Conservation (phyloP, 2,888 invertebrate genomes). For the Sepiola atlantica region DNA sequence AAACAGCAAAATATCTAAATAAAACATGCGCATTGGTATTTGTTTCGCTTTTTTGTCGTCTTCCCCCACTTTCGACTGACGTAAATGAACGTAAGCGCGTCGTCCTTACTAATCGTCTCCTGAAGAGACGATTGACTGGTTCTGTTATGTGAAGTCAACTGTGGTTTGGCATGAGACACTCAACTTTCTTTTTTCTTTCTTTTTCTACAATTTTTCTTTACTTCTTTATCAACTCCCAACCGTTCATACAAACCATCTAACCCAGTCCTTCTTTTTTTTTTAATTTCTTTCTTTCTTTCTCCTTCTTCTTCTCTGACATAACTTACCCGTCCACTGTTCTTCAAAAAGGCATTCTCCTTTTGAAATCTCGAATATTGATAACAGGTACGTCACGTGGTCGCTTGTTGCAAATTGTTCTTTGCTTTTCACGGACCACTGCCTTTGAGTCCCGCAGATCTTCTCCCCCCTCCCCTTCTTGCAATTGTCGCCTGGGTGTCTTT, state of each 20-base stretch:
- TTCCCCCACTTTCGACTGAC: not conserved
- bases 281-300: not conserved
- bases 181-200: not conserved
- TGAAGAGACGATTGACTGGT: not conserved
- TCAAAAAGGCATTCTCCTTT: not conserved
- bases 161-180: not conserved
- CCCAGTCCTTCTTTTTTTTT: not conserved
- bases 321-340: not conserved
- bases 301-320: not conserved
- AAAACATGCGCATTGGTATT: not conserved
- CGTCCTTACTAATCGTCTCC: not conserved
- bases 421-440: not conserved
- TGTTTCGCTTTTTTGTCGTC: not conserved
- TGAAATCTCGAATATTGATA: not conserved
- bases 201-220: not conserved
- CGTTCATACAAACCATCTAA: constrained; percentile 12
- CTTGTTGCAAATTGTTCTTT: not conserved
- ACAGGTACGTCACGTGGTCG: not conserved
- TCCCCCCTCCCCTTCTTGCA: not conserved
- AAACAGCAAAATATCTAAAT: not conserved
- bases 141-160: constrained; percentile 37
- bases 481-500: not conserved
- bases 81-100: not conserved
- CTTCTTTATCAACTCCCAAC: not conserved
- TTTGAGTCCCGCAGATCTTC: not conserved